Evolutionary conservation across 1,140 invertebrate genomes (phyloP).

Genomic region (Brachionus paranguensis): DNA sequence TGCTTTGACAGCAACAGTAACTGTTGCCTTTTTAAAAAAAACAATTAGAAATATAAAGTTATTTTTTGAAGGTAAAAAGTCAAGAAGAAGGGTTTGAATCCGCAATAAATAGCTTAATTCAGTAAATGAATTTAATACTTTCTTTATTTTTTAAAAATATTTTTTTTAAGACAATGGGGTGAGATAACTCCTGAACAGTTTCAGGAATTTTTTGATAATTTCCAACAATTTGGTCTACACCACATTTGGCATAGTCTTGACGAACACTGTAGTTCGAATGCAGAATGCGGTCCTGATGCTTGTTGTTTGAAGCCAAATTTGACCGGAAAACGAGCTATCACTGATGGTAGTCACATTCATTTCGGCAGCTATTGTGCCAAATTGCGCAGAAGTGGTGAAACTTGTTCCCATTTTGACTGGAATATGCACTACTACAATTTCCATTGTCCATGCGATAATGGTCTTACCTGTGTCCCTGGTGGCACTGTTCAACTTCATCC

Average conservation of each 20-base stretch:
- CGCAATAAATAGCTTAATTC: neutral
- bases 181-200: constrained; percentile 20
- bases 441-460: constrained; percentile 22
- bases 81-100: constrained; percentile 16
- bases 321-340: constrained; percentile 21
- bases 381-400: constrained; percentile 5
- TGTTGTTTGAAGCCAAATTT: constrained; percentile 31
- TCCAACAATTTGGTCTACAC: constrained; percentile 7
- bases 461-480: constrained; percentile 5
- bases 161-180: constrained; percentile 33
- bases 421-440: neutral
- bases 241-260: constrained; percentile 22
- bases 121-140: neutral
- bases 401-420: constrained; percentile 16
- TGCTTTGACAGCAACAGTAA: neutral
- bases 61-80: neutral
- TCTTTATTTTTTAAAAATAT: neutral
- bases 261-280: constrained; percentile 4
- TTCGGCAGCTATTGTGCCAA: constrained; percentile 16
- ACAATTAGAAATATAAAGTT: too few relatives aligned
- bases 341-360: constrained; percentile 18
- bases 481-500: constrained; percentile 18
- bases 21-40: too few relatives aligned
- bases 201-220: constrained; percentile 1
- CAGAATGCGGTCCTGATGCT: constrained; percentile 36